Percentiles rank a stretch among this genome's conserved stretches.
Evolutionary conservation across 2,888 invertebrate species (phyloP).

Genomic region (Drosophila subsilvestris): DNA sequence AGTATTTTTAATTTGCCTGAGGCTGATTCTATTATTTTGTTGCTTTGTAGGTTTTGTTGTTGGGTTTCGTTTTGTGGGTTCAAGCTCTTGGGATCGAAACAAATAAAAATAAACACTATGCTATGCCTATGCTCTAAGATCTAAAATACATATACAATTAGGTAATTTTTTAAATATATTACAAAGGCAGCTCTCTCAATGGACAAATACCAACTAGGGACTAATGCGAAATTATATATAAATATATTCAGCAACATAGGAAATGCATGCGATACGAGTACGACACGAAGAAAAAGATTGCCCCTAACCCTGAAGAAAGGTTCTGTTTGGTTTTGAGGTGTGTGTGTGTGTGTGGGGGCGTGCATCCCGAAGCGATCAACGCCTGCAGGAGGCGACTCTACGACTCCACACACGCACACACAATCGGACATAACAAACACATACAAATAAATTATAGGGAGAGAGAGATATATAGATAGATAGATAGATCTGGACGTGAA

Average conservation of each 20-base stretch:
- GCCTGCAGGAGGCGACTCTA: constrained; percentile 21
- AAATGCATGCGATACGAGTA: constrained; percentile 53
- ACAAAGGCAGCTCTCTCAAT: constrained; percentile 68
- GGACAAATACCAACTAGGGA: constrained; percentile 28
- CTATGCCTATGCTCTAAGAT: constrained; percentile 32
- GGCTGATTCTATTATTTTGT: constrained; percentile 56
- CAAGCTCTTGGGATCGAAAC: constrained; percentile 69
- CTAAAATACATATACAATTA: constrained; percentile 62
- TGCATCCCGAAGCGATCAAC: constrained; percentile 57
- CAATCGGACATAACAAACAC: background rate
- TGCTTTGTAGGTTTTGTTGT: constrained; percentile 27
- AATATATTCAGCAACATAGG: constrained; percentile 55
- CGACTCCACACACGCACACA: background rate
- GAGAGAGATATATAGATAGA: constrained; percentile 1
- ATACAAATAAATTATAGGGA: constrained; percentile 41
- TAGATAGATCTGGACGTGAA: constrained; percentile 40
- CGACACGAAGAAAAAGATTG: constrained; percentile 36
- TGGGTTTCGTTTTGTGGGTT: constrained; percentile 33
- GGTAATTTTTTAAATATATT: constrained; percentile 68
- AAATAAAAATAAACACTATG: constrained; percentile 21
- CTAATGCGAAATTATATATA: constrained; percentile 39
- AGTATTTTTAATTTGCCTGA: constrained; percentile 54
- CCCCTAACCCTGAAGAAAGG: constrained; percentile 45
- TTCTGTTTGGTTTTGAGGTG: constrained; percentile 9
- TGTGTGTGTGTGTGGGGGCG: background rate